Evolutionary conservation across 2,113 vertebrate genomes (phyloP).

Genomic region (Calypte anna): DNA sequence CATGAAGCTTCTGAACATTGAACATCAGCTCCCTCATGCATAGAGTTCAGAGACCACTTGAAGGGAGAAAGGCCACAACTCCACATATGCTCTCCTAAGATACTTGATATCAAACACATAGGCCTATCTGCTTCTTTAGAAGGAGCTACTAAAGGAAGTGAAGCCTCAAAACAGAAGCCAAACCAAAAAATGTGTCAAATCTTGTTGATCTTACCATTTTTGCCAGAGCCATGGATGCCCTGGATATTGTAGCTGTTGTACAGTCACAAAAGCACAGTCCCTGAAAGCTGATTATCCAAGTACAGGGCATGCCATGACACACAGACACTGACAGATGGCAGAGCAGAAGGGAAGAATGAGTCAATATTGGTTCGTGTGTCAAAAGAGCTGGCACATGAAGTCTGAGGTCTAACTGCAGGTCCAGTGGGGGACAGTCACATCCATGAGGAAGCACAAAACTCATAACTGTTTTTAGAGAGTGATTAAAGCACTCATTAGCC

Average conservation of each 20-base stretch:
- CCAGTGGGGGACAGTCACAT: not conserved
- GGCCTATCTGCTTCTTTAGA: not conserved
- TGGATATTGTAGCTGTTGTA: not conserved
- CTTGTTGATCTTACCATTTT: not conserved
- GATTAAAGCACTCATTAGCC: not conserved
- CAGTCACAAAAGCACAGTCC: not conserved
- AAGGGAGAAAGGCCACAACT: not conserved
- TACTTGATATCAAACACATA: not conserved
- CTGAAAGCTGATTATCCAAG: constrained; percentile 1
- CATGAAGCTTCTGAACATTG: not conserved
- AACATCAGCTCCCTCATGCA: not conserved
- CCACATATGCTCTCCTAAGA: not conserved
- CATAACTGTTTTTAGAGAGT: not conserved
- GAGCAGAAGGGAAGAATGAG: constrained; percentile 48
- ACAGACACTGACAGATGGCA: not conserved
- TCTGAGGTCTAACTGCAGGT: not conserved
- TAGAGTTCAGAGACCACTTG: not conserved
- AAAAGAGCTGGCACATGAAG: constrained; percentile 16
- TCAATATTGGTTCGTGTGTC: not conserved
- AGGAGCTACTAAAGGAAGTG: not conserved
- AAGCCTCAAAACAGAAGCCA: not conserved
- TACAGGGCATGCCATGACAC: not conserved
- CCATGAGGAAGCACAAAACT: not conserved
- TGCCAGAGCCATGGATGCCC: not conserved
- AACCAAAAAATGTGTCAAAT: not conserved